Evolutionary conservation across 2,113 vertebrate species (phyloP).

Genomic region (Psammodynastes pulverulentus): DNA sequence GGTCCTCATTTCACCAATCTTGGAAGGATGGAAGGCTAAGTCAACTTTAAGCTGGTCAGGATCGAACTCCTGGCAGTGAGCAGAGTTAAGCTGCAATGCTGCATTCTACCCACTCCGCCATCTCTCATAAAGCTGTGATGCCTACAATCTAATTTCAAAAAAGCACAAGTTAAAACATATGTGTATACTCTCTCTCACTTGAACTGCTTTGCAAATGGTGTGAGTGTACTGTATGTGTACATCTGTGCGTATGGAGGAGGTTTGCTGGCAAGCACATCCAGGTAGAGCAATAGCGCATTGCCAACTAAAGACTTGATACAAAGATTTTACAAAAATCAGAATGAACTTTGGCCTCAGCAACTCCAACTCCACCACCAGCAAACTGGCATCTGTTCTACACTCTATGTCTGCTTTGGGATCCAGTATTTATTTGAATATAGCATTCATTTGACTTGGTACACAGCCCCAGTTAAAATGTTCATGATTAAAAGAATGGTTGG

Average conservation of each 20-base stretch:
- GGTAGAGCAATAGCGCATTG: not conserved
- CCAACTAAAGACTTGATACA: not conserved
- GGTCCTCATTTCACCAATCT: not conserved
- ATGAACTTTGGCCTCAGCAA: not conserved
- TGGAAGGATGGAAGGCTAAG: not conserved
- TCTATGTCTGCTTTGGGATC: not conserved
- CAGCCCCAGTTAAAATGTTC: not conserved
- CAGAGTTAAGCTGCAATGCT: not conserved
- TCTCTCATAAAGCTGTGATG: not conserved
- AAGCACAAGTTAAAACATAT: not conserved
- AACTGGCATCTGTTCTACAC: not conserved
- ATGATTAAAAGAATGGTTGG: not conserved
- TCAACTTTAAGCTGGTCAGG: not conserved
- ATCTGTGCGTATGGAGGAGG: not conserved
- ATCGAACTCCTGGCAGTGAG: not conserved
- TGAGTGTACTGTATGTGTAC: not conserved
- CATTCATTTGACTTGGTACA: not conserved
- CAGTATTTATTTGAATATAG: not conserved
- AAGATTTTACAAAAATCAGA: not conserved
- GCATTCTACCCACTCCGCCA: not conserved
- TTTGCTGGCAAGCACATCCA: not conserved
- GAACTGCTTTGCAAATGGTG: not conserved
- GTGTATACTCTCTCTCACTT: not conserved
- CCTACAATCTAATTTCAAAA: not conserved
- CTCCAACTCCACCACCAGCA: not conserved